A percentile compares a stretch with the other conserved stretches of the same genome.
Evolutionary conservation across 2,797 vertebrate species (phyloP).

Genomic region (Sarcophilus harrisii): DNA sequence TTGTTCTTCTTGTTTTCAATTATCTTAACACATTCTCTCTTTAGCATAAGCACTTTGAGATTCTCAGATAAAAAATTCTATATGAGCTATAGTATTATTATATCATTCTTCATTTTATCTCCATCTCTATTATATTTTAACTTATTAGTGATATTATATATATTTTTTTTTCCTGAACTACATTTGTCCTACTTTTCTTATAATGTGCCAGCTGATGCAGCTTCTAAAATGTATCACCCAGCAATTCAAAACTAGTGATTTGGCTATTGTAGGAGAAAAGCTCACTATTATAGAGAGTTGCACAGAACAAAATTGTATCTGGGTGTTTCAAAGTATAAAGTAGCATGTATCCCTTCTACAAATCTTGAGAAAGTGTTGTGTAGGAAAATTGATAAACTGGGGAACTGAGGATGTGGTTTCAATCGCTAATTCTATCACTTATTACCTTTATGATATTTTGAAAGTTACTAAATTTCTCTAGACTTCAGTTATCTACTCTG

Average conservation of each 20-base stretch:
- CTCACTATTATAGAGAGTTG: background rate
- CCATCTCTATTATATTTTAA: background rate
- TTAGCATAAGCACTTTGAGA: background rate
- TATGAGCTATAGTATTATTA: background rate
- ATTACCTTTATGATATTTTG: background rate
- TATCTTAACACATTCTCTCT: background rate
- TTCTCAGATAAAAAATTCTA: background rate
- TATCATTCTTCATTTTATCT: background rate
- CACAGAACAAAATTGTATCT: background rate
- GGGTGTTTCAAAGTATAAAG: background rate
- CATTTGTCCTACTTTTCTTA: conserved; percentile 7
- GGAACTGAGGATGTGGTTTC: background rate
- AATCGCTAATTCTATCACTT: background rate
- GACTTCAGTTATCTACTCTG: background rate
- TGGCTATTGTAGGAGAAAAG: background rate
- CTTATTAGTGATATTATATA: background rate
- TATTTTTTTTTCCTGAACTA: background rate
- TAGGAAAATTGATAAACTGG: background rate
- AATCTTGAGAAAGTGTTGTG: background rate
- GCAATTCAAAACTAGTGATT: background rate
- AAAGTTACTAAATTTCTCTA: background rate
- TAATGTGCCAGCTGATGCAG: background rate
- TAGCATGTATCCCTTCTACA: background rate
- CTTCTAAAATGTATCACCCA: background rate
- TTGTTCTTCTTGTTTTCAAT: background rate